Evolutionary conservation across 2,888 invertebrate species (phyloP), one percentile per base, ranked within the genome.

Genomic region (Pegoplata infirma): DNA sequence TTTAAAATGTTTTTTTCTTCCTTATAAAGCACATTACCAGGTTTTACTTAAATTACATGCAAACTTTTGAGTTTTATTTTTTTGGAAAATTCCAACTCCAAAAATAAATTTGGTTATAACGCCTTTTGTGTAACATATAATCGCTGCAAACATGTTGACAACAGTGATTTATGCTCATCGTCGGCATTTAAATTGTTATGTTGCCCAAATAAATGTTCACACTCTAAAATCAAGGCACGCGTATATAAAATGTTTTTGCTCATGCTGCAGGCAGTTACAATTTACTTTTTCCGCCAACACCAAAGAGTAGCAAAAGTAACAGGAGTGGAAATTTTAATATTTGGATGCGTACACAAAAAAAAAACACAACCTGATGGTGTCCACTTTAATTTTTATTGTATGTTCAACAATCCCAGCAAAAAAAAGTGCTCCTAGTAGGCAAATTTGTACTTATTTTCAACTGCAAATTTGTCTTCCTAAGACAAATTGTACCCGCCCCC

Each of bases 131-230:
- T 51, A 51, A 53, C 79, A 61, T 51, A 72, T 79, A 79, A 79
- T 79, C 79, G 75, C 66, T 67, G 75, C 71, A 71, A 78, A 80
- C 78, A 80, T 81, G 82, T 80, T 82, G 83, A 83, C 83, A 83
- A 80, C 80, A 75, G 80, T 81, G 81, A 82, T 83, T 83, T 82
- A 82, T 81, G 78, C 78, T 76, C 80, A 80, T 82, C 82, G 77
- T 76, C 78, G 81, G 81, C 77, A 83, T 83, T 83, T 82, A 82
- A 82, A 82, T 82, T 82, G 82, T 81, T 82, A 80, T 72, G 80
- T 80, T 81, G 80, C 81, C 81, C 81, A 78, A 82, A 83, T 83
- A 80, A 81, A 82, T 82, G 82, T 82, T 76, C 79, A 68, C 82
- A 82, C 81, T 79, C 51, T 75, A 67, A 75, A 75, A 61, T 72